These are phyloP conservation scores for Petrocephalus sullivani DNA, from an alignment of 2,797 vertebrate species.

Conservation along the genomic window DNA sequence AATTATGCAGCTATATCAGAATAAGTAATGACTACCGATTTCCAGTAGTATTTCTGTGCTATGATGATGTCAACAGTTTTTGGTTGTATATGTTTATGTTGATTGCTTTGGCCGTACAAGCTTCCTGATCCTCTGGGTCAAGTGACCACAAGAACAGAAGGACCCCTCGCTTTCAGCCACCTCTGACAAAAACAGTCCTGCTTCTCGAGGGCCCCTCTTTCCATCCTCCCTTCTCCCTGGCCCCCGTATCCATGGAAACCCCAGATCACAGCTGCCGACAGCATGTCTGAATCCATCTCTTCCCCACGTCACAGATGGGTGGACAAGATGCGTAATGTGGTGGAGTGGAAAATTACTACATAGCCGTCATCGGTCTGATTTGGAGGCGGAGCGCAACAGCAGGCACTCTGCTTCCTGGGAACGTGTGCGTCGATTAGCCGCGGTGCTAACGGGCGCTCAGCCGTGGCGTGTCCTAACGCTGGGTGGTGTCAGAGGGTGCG, in stretches of 20 bases:
- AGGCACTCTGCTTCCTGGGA: neutral
- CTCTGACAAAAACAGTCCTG: neutral
- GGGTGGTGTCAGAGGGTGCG: neutral
- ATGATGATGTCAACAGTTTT: neutral
- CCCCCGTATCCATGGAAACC: slow-evolving; percentile 12
- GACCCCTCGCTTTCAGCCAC: neutral
- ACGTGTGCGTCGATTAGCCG: neutral
- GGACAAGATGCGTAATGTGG: neutral
- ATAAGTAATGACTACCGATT: neutral
- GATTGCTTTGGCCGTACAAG: neutral
- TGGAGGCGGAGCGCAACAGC: neutral
- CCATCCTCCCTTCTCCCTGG: neutral
- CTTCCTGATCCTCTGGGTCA: neutral
- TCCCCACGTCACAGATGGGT: neutral
- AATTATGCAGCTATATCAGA: slow-evolving; percentile 1
- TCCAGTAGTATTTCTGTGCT: neutral
- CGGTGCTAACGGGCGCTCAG: neutral
- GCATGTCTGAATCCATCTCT: neutral
- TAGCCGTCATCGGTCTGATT: neutral
- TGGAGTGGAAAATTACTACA: neutral
- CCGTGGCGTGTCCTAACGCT: neutral
- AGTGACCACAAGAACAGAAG: too few relatives aligned
- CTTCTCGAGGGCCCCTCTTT: neutral
- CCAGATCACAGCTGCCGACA: neutral
- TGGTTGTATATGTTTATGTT: neutral